Percentiles rank a stretch among this genome's conserved stretches.
These are phyloP conservation scores for Myopa testacea DNA, from an alignment of 2,888 invertebrate genomes.

Conservation along the genomic window DNA sequence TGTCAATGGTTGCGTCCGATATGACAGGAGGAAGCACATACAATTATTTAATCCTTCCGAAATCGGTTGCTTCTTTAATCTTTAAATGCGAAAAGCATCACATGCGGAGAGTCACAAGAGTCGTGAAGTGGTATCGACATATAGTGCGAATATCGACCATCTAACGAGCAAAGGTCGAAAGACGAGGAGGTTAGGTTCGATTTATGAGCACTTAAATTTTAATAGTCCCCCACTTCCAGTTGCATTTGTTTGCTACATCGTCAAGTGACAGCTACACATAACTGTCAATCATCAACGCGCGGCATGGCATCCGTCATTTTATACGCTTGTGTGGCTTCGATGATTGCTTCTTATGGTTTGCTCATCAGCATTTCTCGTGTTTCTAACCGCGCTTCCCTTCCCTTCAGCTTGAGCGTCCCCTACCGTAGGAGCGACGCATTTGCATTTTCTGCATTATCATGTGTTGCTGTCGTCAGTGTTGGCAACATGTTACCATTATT, in stretches of 20 bases:
- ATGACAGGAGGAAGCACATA: too few species aligned
- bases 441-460: slow-evolving; percentile 14
- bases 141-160: too few species aligned
- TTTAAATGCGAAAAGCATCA: too few species aligned
- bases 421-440: not conserved
- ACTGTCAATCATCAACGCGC: slow-evolving; percentile 19
- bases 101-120: too few species aligned
- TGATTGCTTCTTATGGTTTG: not conserved
- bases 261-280: slow-evolving; percentile 8
- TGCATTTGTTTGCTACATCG: not conserved
- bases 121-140: too few species aligned
- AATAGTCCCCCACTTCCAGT: not conserved
- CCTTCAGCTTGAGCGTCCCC: not conserved
- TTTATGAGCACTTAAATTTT: slow-evolving; percentile 7
- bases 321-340: not conserved
- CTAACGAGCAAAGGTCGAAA: too few species aligned
- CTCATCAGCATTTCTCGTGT: slow-evolving; percentile 5
- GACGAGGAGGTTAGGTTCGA: not conserved
- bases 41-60: too few species aligned
- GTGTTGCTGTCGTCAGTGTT: slow-evolving; percentile 18
- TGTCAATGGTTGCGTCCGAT: too few species aligned
- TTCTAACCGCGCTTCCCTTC: not conserved
- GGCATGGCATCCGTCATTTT: slow-evolving; percentile 7
- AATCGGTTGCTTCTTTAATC: too few species aligned
- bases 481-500: not conserved